phyloP scores from a whole-genome alignment of 2,113 vertebrate species.

The Alces alces region DNA sequence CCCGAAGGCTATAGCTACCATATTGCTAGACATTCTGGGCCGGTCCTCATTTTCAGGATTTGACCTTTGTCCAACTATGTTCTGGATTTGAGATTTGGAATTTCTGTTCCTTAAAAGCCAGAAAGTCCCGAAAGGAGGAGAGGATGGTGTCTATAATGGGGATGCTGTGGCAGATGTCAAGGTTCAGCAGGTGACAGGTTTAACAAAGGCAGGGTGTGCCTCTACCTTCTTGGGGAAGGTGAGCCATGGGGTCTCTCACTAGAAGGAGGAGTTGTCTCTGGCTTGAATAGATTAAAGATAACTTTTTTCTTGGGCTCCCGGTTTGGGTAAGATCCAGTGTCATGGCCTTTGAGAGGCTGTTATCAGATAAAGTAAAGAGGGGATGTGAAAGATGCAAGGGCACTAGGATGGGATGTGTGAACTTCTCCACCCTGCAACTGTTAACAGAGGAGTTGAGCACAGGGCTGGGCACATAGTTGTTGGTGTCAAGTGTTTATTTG shows the following conservation, averaged over 20 bases:
- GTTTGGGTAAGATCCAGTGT: neutral
- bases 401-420: neutral
- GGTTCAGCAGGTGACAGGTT: neutral
- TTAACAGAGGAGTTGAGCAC: neutral
- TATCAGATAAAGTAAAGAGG: neutral
- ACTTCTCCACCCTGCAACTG: neutral
- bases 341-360: neutral
- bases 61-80: neutral
- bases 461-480: neutral
- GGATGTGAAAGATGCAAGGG: neutral
- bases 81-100: neutral
- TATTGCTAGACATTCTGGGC: neutral
- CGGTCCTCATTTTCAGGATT: neutral
- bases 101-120: conserved; percentile 21
- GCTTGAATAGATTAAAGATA: neutral
- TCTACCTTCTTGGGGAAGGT: neutral
- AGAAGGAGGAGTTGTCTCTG: neutral
- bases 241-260: neutral
- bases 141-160: neutral
- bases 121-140: neutral
- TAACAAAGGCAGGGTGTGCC: neutral
- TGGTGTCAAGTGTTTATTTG: neutral
- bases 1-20: neutral
- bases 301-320: neutral
- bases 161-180: neutral